Base-by-base conservation (phyloP, 2,113 vertebrate species). In the Plestiodon gilberti region DNA sequence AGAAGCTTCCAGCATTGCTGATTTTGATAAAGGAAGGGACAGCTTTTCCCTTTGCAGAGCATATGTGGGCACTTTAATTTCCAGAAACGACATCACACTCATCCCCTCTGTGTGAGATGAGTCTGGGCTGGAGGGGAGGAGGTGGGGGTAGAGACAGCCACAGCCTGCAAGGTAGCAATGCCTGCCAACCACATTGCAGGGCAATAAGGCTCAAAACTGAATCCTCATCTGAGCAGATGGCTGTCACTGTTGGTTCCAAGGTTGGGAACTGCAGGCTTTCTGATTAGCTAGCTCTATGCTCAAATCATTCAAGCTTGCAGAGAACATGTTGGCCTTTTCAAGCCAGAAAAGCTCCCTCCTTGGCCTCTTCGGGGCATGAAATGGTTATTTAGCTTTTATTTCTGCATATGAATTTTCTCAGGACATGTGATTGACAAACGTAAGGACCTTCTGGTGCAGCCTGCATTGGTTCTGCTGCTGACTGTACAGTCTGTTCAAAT, bases 231-330 rank as follows among this genome's bases (percentile, higher is more conserved):
- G 90, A 90, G 89, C 94, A 94, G 59, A 94, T 96, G 95, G 95
- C 95, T 88, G 69, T 3, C 1, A 14, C 90, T 59, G 15, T 81
- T 61, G 78, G 84, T 81, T 86, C 88, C 89, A 85, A 87, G 80
- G 89, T 90, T 88, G 93, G 92, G 92, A 95, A 67, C 92, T 9
- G 89, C 71, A 90, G 94, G 90, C 74, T 89, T 79, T 77, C 92
- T 93, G 94, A 95, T 91, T 90, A 91, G 91, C 92, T 88, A 91
- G 85, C 92, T 90, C 93, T 83, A 80, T 85, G 96, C 94, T 94
- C 92, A 85, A 80, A 57, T 82, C 90, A 11, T 18, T 89, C 2
- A 76, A 92, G 93, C 94, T 87, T 84, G 88, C 83, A 77, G 83
- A 48, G 91, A 93, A 88, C 89, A 10, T 79, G 91, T 73, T 88